Evolutionary conservation across 2,113 vertebrate genomes (phyloP).

Genomic region (Pelecanus crispus): DNA sequence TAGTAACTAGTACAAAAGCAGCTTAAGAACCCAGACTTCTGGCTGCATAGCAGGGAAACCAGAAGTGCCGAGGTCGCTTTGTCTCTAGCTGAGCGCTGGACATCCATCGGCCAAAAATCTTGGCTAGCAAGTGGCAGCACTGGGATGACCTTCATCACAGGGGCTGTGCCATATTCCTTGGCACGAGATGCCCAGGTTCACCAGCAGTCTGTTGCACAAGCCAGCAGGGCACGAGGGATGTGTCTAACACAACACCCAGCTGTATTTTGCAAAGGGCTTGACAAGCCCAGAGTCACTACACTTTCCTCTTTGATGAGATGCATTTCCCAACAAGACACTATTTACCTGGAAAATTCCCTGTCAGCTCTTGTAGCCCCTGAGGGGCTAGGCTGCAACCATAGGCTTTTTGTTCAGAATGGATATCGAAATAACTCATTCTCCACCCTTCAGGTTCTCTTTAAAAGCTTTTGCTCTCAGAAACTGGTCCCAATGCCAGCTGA

Average conservation of each 20-base stretch:
- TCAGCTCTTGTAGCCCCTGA: neutral
- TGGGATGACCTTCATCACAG: rapidly evolving
- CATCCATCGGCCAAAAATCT: neutral
- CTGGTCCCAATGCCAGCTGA: neutral
- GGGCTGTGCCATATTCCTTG: neutral
- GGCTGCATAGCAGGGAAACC: neutral
- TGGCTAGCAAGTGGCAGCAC: neutral
- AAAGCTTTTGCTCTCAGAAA: neutral
- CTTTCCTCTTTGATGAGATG: neutral
- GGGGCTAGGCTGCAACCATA: neutral
- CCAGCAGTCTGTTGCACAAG: neutral
- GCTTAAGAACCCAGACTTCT: neutral
- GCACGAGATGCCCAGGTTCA: neutral
- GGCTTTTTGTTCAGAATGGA: neutral
- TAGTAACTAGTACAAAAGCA: neutral
- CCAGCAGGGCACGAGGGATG: rapidly evolving
- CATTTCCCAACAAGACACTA: neutral
- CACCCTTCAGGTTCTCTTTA: neutral
- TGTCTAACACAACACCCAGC: neutral
- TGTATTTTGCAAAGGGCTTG: neutral
- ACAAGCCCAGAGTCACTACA: neutral
- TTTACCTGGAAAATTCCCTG: neutral
- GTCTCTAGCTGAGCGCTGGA: neutral
- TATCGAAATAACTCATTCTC: neutral
- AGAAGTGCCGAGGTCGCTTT: neutral